Evolutionary conservation across 2,888 invertebrate species (phyloP).

Genomic region (Noctua janthina): DNA sequence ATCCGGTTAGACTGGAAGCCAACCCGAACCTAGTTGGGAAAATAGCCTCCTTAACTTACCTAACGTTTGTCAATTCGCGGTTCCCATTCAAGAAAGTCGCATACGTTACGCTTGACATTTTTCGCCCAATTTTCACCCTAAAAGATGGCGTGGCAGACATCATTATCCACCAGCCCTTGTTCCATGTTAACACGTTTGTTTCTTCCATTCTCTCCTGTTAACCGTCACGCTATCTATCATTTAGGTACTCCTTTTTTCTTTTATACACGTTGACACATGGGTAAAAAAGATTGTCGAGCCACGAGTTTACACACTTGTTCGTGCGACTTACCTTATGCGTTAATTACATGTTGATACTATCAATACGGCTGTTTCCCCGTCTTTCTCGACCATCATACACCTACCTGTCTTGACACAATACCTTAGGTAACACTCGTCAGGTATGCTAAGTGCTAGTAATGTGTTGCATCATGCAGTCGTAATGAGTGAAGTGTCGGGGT

Average conservation of each 20-base stretch:
- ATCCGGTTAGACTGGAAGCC: no score
- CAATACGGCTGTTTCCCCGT: constrained; percentile 16
- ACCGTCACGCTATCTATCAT: background rate
- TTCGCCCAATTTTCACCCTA: background rate
- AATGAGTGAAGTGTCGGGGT: constrained; percentile 39
- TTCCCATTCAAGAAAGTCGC: no score
- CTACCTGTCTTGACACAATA: constrained; percentile 27
- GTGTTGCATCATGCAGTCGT: constrained; percentile 32
- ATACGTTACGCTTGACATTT: background rate
- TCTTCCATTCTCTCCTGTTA: background rate
- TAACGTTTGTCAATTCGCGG: no score
- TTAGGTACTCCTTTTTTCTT: background rate
- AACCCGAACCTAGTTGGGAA: no score
- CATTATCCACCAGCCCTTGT: background rate
- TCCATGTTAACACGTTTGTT: background rate
- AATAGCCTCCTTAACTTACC: no score
- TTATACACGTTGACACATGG: background rate
- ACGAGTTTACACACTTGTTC: background rate
- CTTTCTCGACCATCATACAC: background rate
- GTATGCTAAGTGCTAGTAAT: constrained; percentile 40
- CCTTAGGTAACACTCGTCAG: constrained; percentile 47
- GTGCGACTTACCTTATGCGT: background rate
- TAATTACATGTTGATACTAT: constrained; percentile 20
- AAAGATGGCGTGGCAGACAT: background rate
- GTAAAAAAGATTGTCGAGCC: background rate